Percentiles rank a stretch among this genome's conserved stretches.
Conservation (phyloP, 2,888 invertebrate species). For the Pachliopta kotzebuea region DNA sequence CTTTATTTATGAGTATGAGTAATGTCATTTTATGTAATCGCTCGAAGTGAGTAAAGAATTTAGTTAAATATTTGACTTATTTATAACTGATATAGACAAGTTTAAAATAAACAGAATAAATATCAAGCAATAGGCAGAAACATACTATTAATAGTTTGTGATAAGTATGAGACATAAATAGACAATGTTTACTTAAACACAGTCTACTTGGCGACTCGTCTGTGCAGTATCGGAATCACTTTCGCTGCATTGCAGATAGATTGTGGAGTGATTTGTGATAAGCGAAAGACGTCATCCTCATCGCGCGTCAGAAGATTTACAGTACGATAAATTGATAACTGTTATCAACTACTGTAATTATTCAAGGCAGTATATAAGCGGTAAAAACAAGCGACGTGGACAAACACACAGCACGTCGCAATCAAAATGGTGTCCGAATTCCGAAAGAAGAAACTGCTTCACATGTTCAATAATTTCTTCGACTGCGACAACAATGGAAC, state of each 20-base stretch:
- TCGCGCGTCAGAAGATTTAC: slow-evolving; percentile 28
- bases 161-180: too few relatives aligned
- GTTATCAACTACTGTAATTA: slow-evolving; percentile 30
- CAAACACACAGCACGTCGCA: slow-evolving; percentile 9
- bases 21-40: too few relatives aligned
- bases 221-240: slow-evolving; percentile 23
- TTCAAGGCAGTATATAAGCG: slow-evolving; percentile 32
- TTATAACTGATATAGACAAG: too few relatives aligned
- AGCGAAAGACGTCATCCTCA: slow-evolving; percentile 33
- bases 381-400: slow-evolving; percentile 14
- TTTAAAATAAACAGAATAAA: too few relatives aligned
- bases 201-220: slow-evolving; percentile 14
- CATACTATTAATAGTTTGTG: too few relatives aligned
- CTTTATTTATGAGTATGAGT: too few relatives aligned
- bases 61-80: too few relatives aligned
- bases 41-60: too few relatives aligned
- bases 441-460: slow-evolving; percentile 92
- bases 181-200: too few relatives aligned
- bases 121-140: too few relatives aligned
- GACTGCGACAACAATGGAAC: slow-evolving; percentile 93
- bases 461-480: slow-evolving; percentile 93
- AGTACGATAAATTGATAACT: slow-evolving; percentile 26
- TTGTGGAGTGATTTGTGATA: slow-evolving; percentile 38
- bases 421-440: slow-evolving; percentile 88
- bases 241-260: slow-evolving; percentile 44